Evolutionary conservation across 2,888 invertebrate genomes (phyloP), one percentile per base, ranked within the genome.

Genomic region (Orthosia incerta): DNA sequence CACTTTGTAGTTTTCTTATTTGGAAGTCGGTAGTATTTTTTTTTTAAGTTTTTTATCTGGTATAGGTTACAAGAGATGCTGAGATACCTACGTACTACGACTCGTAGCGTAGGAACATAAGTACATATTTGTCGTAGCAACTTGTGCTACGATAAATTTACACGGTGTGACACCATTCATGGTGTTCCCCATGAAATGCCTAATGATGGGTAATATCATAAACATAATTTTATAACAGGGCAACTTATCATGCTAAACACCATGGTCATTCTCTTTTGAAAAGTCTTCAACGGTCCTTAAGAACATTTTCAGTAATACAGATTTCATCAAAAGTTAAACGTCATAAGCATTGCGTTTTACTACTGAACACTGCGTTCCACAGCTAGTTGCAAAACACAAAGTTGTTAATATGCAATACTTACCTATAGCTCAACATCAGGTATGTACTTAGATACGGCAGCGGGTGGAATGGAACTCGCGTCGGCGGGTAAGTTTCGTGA

Each of bases 401-500:
- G 31, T 66, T 39, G 48, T 63, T 71, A 63, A 63, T 62, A 60
- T 57, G 48, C 39, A 69, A n/a, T 59, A 69, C 13, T 2, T 75
- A 75, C n/a, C 46, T 74, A 73, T 55, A 70, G n/a, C 70, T 69
- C 64, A 73, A 64, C 68, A 68, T 55, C 74, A 79, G 74, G 70
- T 82, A 76, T 57, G 64, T 80, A 76, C 60, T 61, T 76, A 62
- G 71, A 55, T 71, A 60, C 64, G 61, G 63, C 61, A 78, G 74
- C 62, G 83, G 76, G 77, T 80, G 66, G 76, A 76, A 67, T 67
- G 71, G 72, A 78, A 74, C 79, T 75, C 80, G 70, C 75, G 74
- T 73, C 85, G 80, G 80, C 79, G 89, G 91, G 89, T 90, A 94
- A 95, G 95, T 95, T 95, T 93, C 94, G 94, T 93, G 94, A 93